These are phyloP conservation scores for Drosophila nr. perissopoda DNA, from an alignment of 2,888 invertebrate genomes.

Conservation along the genomic window DNA sequence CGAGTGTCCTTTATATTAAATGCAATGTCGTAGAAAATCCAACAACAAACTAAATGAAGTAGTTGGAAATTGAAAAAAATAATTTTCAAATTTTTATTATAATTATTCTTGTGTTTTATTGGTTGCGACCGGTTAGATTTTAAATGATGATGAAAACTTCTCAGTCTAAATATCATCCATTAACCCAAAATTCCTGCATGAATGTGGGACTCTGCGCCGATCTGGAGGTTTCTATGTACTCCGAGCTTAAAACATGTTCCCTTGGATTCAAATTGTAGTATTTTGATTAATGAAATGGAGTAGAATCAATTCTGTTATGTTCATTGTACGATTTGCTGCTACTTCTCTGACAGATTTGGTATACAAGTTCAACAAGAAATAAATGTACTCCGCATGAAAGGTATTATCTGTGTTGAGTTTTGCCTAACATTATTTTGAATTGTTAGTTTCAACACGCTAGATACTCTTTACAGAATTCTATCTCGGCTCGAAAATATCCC, in stretches of 20 bases:
- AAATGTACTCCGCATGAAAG: neutral
- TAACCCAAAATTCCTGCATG: neutral
- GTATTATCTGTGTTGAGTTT: neutral
- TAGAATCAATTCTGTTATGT: neutral
- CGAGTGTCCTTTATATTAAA: too few species aligned
- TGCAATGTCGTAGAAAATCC: too few species aligned
- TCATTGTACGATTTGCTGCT: neutral
- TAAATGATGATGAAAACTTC: too few species aligned
- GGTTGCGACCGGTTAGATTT: neutral
- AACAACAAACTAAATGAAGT: too few species aligned
- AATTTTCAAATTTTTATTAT: neutral
- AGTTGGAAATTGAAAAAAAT: too few species aligned
- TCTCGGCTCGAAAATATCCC: neutral
- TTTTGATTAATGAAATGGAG: neutral
- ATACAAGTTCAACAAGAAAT: rapidly evolving
- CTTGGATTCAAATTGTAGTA: neutral
- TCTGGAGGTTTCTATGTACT: rapidly evolving
- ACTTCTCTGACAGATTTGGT: neutral
- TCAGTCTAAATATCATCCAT: neutral
- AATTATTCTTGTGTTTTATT: neutral
- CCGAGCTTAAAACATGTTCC: rapidly evolving
- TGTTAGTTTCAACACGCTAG: neutral
- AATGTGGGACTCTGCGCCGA: too few species aligned
- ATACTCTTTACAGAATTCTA: neutral
- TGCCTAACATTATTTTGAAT: neutral